Evolutionary conservation across 2,888 invertebrate species (phyloP), one percentile per base, ranked within the genome.

Genomic region (Atethmia centrago): DNA sequence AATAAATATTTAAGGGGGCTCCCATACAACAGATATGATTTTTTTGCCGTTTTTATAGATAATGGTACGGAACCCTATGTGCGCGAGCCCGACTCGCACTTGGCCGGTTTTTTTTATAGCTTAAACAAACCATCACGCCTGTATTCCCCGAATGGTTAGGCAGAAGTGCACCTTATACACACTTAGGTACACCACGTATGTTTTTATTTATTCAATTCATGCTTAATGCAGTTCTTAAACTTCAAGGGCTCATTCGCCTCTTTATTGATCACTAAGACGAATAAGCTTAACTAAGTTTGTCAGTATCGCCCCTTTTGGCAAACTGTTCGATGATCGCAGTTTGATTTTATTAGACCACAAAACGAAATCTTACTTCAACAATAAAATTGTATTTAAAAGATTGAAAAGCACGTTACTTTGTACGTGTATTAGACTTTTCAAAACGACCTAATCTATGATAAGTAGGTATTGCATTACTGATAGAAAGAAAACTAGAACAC

Each of bases 391-490:
- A 25, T 31, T 42, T 45, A 28, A 4, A 47, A 63, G 14, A 65
- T 42, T 53, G 3, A 65, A 53, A 53, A 66, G 2, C 19, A 42
- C 16, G 9, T 51, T 21, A 31, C 10, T 31, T 16, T 64, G 16
- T 49, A 47, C 2, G 10, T 36, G 7, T 47, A n/a, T 21, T 58
- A 63, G 16, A 71, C 21, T 21, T 14, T 67, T 55, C n/a, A 51
- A 56, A 61, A 66, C 58, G 68, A 31, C 47, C 16, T 49, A 55
- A 73, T 59, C 36, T 49, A 9, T 64, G 64, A 73, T 71, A 62
- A 72, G n/a, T 59, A 67, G 63, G 25, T 49, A 74, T 67, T 59
- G 42, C 56, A 71, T 63, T 78, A 71, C n/a, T n/a, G n/a, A n/a
- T n/a, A n/a, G n/a, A n/a, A n/a, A n/a, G n/a, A n/a, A n/a, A n/a